Base-by-base conservation (phyloP, 2,888 invertebrate genomes). In the Dolichomitus sp. region DNA sequence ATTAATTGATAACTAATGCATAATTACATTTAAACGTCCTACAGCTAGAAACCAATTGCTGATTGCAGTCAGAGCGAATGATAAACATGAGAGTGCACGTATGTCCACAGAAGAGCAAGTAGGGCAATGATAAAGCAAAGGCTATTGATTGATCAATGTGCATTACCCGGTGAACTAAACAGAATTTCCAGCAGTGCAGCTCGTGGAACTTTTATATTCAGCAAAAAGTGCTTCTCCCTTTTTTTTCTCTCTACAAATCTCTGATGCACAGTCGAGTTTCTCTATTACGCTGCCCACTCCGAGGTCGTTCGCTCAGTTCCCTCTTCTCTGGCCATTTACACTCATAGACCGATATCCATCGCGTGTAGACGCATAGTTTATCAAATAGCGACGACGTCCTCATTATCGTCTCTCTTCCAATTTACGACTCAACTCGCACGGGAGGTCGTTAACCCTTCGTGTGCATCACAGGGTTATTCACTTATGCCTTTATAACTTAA, bases 121-220 rank as follows among this genome's bases (percentile, higher is more conserved):
- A 17, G 40, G 66, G 66, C 54, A 76, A 72, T 77, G 85, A 74
- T 84, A 66, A 81, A 84, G 80, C 78, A 88, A 86, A 86, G 87
- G 83, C 85, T 86, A 89, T 89, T 87, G 89, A 90, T 89, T 86
- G 86, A 89, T 89, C 86, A 87, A 88, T 80, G 80, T 78, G 84
- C 86, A 89, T 88, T 88, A 86, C 86, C 80, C 70, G 77, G 80
- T 72, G 79, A 77, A 84, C 86, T 88, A 87, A 87, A 87, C 89
- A 78, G 85, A 85, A 81, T 84, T 59, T 73, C 45, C 61, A 61
- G 45, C 48, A 84, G 52, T 59, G 84, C 79, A 82, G 66, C 84
- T 87, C 87, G 86, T 88, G 86, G 86, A 89, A 88, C 84, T 89
- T 89, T 89, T 87, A 86, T 88, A 86, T 87, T 87, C 84, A 72